Conservation (phyloP, 1,140 invertebrate genomes). For the Plutomurus gul region DNA sequence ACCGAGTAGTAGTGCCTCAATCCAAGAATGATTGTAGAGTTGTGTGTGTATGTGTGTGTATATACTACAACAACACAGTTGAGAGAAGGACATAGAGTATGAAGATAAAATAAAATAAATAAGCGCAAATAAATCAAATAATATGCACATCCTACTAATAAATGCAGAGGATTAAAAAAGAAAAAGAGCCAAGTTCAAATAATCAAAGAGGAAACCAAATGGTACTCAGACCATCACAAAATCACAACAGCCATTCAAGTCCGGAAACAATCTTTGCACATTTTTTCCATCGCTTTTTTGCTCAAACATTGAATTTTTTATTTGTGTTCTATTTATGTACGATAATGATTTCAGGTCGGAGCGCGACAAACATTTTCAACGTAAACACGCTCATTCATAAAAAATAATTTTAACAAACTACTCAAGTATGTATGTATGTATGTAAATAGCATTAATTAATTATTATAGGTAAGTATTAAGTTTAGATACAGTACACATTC, state of each 20-base stretch:
- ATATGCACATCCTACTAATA: not conserved
- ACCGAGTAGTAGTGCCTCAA: no score
- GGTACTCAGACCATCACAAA: no score
- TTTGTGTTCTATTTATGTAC: constrained; percentile 12
- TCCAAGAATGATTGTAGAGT: not conserved
- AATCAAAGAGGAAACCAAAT: not conserved
- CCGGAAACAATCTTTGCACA: not conserved
- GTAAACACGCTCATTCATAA: constrained; percentile 29
- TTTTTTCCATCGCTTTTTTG: no score
- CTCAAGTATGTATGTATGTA: not conserved
- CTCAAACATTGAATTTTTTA: constrained; percentile 11
- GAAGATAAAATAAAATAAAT: not conserved
- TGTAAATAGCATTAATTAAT: constrained; percentile 6
- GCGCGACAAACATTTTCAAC: constrained; percentile 25
- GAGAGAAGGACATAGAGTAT: not conserved
- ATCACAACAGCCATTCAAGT: constrained; percentile 1
- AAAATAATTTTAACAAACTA: constrained; percentile 30
- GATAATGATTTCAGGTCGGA: constrained; percentile 28
- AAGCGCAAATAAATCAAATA: not conserved
- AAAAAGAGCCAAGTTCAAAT: not conserved
- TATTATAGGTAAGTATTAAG: not conserved
- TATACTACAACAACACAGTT: not conserved
- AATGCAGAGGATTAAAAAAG: constrained; percentile 10
- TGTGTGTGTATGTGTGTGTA: not conserved
- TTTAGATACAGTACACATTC: not conserved